Percentiles rank a stretch among this genome's conserved stretches.
Conservation (phyloP, 2,888 invertebrate species). For the Chrysotoxum bicinctum region DNA sequence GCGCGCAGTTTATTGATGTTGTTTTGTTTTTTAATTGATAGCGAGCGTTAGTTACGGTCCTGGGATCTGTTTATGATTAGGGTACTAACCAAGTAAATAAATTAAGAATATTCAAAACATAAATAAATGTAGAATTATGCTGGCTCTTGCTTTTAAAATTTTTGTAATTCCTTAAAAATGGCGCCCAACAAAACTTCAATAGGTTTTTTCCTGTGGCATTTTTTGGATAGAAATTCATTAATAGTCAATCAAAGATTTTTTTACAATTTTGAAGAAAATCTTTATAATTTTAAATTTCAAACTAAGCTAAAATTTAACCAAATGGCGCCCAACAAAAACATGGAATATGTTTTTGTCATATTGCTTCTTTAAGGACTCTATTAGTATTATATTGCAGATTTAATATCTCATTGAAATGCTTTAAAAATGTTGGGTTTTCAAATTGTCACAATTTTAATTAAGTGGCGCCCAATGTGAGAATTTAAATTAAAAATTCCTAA, state of each 20-base stretch:
- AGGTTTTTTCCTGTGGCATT: background rate
- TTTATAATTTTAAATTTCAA: no score
- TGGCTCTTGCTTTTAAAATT: background rate
- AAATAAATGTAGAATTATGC: no score
- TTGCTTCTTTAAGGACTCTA: no score
- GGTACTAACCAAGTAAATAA: background rate
- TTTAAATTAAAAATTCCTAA: background rate
- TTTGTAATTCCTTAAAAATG: background rate
- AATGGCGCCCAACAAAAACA: background rate
- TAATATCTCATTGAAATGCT: background rate
- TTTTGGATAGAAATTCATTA: no score
- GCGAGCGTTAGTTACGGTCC: background rate
- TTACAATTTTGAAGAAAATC: no score
- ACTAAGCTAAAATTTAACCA: no score
- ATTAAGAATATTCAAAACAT: background rate
- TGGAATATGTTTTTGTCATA: no score
- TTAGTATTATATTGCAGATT: background rate
- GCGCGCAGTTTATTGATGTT: slow-evolving; percentile 21
- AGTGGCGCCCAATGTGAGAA: slow-evolving; percentile 15
- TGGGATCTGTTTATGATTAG: background rate
- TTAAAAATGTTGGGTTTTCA: background rate
- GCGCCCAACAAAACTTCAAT: background rate
- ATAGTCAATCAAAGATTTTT: no score
- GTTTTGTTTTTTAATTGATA: background rate
- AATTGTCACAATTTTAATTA: background rate